Percentiles rank a stretch among this genome's conserved stretches.
These are phyloP conservation scores for Enteromius paludinosus DNA, from an alignment of 2,797 vertebrate genomes.

Conservation along the genomic window DNA sequence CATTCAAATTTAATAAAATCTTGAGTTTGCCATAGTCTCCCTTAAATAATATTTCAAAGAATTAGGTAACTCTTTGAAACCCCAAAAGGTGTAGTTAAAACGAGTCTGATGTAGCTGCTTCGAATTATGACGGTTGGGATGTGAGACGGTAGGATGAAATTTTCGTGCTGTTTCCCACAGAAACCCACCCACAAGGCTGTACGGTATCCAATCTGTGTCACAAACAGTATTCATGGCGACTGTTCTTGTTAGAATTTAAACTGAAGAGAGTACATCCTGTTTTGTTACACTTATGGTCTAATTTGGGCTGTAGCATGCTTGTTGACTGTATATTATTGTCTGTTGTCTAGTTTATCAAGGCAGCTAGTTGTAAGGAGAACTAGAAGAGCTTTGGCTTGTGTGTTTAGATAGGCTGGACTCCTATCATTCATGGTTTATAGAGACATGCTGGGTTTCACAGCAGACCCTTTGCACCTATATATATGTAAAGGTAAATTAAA, in stretches of 20 bases:
- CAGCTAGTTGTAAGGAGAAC: background rate
- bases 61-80: background rate
- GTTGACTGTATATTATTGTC: background rate
- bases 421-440: background rate
- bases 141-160: background rate
- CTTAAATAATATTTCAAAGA: background rate
- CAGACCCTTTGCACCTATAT: background rate
- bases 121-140: background rate
- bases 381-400: background rate
- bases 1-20: background rate
- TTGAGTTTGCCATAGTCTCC: background rate
- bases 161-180: background rate
- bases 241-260: background rate
- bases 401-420: background rate
- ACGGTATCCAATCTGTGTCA: background rate
- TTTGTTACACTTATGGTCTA: background rate
- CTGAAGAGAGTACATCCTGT: background rate
- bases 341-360: background rate
- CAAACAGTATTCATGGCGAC: conserved; percentile 7
- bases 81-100: background rate
- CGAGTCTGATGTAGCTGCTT: background rate
- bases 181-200: conserved; percentile 8
- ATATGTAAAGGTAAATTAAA: conserved; percentile 16
- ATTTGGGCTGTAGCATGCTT: background rate
- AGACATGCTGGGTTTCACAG: background rate